Evolutionary conservation across 2,888 invertebrate species (phyloP).

Genomic region (Agonopterix arenella): DNA sequence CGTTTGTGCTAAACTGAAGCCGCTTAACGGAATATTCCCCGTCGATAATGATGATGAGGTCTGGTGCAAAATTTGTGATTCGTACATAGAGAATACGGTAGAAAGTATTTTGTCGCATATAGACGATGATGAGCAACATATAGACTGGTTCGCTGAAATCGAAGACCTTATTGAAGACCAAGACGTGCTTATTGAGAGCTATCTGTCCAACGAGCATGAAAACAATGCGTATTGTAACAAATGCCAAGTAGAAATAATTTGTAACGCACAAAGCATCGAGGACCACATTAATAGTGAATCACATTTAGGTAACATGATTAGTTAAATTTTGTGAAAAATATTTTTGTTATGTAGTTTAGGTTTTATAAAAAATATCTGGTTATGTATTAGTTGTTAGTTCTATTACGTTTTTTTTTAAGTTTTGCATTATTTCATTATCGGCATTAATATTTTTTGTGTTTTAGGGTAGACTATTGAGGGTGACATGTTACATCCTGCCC

Average conservation of each 20-base stretch:
- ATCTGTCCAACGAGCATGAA: conserved; percentile 38
- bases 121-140: conserved; percentile 41
- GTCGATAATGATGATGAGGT: conserved; percentile 36
- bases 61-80: conserved; percentile 50
- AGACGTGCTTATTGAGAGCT: conserved; percentile 35
- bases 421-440: too few relatives aligned
- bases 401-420: too few relatives aligned
- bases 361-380: too few relatives aligned
- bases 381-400: too few relatives aligned
- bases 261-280: conserved; percentile 32
- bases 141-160: conserved; percentile 46
- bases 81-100: conserved; percentile 36
- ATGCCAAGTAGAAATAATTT: conserved; percentile 38
- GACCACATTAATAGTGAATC: conserved; percentile 41
- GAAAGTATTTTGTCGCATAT: conserved; percentile 35
- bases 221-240: conserved; percentile 41
- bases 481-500: too few relatives aligned
- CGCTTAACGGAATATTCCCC: conserved; percentile 42
- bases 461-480: too few relatives aligned
- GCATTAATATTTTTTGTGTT: too few relatives aligned
- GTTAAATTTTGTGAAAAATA: background rate
- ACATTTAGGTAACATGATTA: conserved; percentile 33
- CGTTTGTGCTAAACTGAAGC: conserved; percentile 40
- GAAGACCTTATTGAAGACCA: conserved; percentile 43
- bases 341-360: too few relatives aligned